A percentile compares a stretch with the other conserved stretches of the same genome.
These are phyloP conservation scores for Anthophora plumipes DNA, from an alignment of 2,888 invertebrate genomes.

Conservation along the genomic window DNA sequence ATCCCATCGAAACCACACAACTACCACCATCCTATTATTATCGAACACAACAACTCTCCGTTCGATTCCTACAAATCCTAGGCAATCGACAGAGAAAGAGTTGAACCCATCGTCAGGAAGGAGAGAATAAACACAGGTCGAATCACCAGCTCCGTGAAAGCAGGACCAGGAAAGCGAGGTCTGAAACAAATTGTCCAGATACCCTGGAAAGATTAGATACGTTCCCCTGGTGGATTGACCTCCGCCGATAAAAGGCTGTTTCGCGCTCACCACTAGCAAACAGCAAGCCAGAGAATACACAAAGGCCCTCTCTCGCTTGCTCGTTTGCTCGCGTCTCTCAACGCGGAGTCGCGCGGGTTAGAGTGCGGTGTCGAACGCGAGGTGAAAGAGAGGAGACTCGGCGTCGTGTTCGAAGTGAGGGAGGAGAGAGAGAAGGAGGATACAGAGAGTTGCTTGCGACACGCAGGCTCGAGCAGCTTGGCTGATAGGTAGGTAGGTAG, in stretches of 20 bases:
- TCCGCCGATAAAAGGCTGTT: slow-evolving; percentile 46
- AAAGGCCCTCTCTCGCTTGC: slow-evolving; percentile 33
- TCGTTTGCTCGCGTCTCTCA: slow-evolving; percentile 44
- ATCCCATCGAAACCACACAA: neutral
- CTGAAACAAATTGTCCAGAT: slow-evolving; percentile 58
- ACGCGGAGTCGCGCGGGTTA: slow-evolving; percentile 61
- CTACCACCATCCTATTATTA: neutral
- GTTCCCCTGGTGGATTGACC: slow-evolving; percentile 52
- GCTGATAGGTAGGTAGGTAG: slow-evolving; percentile 73
- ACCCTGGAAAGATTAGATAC: slow-evolving; percentile 60
- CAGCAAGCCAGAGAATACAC: slow-evolving; percentile 39
- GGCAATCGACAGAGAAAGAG: neutral
- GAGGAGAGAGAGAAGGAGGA: slow-evolving; percentile 61
- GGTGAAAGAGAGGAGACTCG: slow-evolving; percentile 70
- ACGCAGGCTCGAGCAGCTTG: slow-evolving; percentile 68
- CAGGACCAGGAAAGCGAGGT: slow-evolving; percentile 50
- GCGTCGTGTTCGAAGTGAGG: slow-evolving; percentile 35
- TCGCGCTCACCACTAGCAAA: neutral
- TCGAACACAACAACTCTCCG: neutral
- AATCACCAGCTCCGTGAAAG: slow-evolving; percentile 48
- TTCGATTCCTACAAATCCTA: neutral
- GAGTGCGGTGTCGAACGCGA: slow-evolving; percentile 66
- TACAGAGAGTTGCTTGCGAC: slow-evolving; percentile 75
- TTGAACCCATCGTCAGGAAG: neutral
- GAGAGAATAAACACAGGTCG: slow-evolving; percentile 16